A percentile compares a stretch with the other conserved stretches of the same genome.
These are phyloP conservation scores for Cettia cetti DNA, from an alignment of 2,113 vertebrate genomes.

Conservation along the genomic window DNA sequence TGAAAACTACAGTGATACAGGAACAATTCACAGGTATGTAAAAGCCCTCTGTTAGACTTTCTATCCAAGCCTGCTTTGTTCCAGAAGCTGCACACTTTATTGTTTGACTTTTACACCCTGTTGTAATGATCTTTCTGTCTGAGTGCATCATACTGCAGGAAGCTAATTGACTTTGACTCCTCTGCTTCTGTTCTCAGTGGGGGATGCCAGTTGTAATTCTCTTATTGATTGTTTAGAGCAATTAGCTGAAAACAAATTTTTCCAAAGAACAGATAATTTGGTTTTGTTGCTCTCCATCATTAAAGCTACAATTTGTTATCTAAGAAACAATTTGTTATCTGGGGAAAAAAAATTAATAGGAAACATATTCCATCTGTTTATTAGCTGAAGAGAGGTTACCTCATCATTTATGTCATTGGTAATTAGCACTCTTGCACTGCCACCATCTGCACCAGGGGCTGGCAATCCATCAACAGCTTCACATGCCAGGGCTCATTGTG, in stretches of 20 bases:
- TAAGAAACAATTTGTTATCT: constrained; percentile 53
- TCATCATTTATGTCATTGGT: constrained; percentile 58
- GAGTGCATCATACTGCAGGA: constrained; percentile 2
- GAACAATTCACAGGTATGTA: neutral
- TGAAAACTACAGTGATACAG: neutral
- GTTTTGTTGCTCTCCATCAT: constrained; percentile 1
- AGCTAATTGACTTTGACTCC: constrained; percentile 69
- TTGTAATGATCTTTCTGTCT: constrained; percentile 38
- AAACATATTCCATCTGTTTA: constrained; percentile 56
- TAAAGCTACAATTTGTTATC: constrained; percentile 54
- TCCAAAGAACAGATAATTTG: constrained; percentile 45
- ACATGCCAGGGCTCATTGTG: neutral
- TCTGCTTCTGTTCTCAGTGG: constrained; percentile 41
- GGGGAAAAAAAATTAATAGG: constrained; percentile 23
- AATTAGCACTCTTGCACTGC: constrained; percentile 38
- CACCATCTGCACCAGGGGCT: neutral
- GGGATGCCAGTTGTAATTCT: constrained; percentile 41
- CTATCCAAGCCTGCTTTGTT: neutral
- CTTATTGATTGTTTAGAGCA: constrained; percentile 56
- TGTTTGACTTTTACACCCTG: neutral
- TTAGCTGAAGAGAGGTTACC: constrained; percentile 43
- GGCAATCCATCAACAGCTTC: constrained; percentile 34
- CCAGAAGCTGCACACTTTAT: neutral
- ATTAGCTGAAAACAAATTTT: constrained; percentile 63
- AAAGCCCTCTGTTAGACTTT: neutral